A percentile compares a stretch with the other conserved stretches of the same genome.
Conservation (phyloP, 1,140 invertebrate species). For the Ectropis grisescens region DNA sequence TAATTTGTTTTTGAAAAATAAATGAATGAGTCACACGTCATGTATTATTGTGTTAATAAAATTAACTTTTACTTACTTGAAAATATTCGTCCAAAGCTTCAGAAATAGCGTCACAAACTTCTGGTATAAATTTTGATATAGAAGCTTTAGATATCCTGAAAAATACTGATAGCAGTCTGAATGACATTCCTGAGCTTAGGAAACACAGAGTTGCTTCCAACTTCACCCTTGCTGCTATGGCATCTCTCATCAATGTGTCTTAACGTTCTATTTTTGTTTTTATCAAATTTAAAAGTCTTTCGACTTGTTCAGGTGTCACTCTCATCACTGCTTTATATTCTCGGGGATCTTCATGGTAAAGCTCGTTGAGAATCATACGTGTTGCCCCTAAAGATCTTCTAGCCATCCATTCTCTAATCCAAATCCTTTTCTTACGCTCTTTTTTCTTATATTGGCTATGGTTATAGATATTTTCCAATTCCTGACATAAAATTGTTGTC, state of each 20-base stretch:
- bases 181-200: slow-evolving; percentile 1
- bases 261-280: slow-evolving; percentile 2
- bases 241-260: slow-evolving; percentile 1
- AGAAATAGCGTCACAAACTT: too few relatives aligned
- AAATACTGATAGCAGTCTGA: slow-evolving; percentile 1
- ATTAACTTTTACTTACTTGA: too few relatives aligned
- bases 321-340: too few relatives aligned
- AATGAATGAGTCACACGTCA: too few relatives aligned
- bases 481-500: slow-evolving; percentile 1
- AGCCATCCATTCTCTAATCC: slow-evolving; percentile 1
- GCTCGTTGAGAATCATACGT: too few relatives aligned
- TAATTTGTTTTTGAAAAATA: too few relatives aligned
- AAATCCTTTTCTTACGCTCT: slow-evolving; percentile 1
- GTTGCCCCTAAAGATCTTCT: too few relatives aligned
- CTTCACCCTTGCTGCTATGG: slow-evolving; percentile 1
- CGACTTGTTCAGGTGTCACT: too few relatives aligned
- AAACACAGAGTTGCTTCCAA: slow-evolving; percentile 1
- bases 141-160: background rate
- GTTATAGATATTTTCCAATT: slow-evolving; percentile 1
- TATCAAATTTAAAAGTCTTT: slow-evolving; percentile 1
- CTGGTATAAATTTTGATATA: too few relatives aligned
- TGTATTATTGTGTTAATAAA: too few relatives aligned
- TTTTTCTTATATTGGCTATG: background rate
- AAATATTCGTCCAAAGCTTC: too few relatives aligned
- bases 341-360: too few relatives aligned